Conservation (phyloP, 2,888 invertebrate genomes). For the Drosophila sordidula region DNA sequence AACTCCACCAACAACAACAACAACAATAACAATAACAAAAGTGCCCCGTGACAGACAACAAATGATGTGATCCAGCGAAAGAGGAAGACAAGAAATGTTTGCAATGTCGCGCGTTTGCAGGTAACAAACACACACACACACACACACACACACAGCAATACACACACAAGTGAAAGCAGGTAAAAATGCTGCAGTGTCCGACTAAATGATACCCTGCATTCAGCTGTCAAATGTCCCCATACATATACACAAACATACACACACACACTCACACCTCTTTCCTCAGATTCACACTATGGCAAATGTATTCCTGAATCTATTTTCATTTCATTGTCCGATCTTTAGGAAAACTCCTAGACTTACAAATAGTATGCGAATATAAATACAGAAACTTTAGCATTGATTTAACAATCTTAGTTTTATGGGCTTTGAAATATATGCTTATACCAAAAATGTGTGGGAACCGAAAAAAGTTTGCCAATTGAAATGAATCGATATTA, state of each 20-base stretch:
- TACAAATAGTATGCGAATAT: no score
- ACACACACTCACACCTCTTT: neutral
- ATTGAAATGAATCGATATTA: no score
- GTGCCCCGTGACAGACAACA: slow-evolving; percentile 21
- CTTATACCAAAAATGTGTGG: no score
- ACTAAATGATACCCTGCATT: neutral
- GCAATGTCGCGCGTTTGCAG: slow-evolving; percentile 18
- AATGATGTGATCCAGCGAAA: slow-evolving; percentile 16
- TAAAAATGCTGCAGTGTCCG: slow-evolving; percentile 22
- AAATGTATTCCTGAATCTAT: no score
- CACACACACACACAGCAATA: slow-evolving; percentile 12
- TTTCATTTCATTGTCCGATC: no score
- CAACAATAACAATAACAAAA: slow-evolving; percentile 16
- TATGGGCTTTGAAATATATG: no score
- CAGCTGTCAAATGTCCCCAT: neutral
- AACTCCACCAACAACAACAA: slow-evolving; percentile 16
- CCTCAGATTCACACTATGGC: no score
- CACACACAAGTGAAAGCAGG: slow-evolving; percentile 25
- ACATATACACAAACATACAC: neutral
- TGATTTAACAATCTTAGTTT: no score
- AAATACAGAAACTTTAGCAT: no score
- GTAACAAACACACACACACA: slow-evolving; percentile 17
- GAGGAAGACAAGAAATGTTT: slow-evolving; percentile 5
- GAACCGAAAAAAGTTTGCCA: no score
- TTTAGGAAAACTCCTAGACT: no score